Evolutionary conservation across 2,797 vertebrate species (phyloP).

Genomic region (Cyclopterus lumpus): DNA sequence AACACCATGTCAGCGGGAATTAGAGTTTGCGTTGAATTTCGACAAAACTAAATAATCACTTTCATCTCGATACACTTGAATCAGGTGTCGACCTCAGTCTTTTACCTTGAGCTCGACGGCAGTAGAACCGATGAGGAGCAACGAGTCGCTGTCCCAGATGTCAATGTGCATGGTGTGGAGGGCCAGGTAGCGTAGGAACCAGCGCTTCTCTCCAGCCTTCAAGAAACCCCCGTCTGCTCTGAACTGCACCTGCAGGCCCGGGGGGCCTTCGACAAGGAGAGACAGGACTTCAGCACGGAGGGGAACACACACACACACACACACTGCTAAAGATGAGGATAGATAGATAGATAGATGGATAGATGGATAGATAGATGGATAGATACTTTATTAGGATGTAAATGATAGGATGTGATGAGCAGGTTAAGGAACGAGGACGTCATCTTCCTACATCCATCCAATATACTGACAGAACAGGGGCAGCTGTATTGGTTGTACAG

Average conservation of each 20-base stretch:
- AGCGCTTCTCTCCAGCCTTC: constrained; percentile 86
- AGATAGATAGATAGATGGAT: too few species aligned
- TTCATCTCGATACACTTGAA: background rate
- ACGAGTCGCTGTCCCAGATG: constrained; percentile 92
- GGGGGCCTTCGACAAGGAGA: constrained; percentile 77
- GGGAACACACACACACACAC: background rate
- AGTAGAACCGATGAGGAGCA: constrained; percentile 92
- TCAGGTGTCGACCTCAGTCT: background rate
- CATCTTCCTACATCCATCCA: background rate
- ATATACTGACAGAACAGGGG: background rate
- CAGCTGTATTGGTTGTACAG: background rate
- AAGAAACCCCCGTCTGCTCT: constrained; percentile 86
- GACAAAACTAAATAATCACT: background rate
- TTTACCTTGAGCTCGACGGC: constrained; percentile 91
- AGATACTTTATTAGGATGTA: too few species aligned
- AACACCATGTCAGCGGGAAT: background rate
- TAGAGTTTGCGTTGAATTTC: background rate
- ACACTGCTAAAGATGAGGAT: too few species aligned
- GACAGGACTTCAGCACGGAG: constrained; percentile 7
- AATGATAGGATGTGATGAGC: background rate
- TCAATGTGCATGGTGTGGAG: constrained; percentile 92
- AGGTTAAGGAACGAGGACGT: background rate
- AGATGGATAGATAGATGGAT: too few species aligned
- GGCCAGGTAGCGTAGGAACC: constrained; percentile 91
- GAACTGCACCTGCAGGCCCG: constrained; percentile 90